Evolutionary conservation across 2,797 vertebrate genomes (phyloP).

Genomic region (Odontamblyopus rebecca): DNA sequence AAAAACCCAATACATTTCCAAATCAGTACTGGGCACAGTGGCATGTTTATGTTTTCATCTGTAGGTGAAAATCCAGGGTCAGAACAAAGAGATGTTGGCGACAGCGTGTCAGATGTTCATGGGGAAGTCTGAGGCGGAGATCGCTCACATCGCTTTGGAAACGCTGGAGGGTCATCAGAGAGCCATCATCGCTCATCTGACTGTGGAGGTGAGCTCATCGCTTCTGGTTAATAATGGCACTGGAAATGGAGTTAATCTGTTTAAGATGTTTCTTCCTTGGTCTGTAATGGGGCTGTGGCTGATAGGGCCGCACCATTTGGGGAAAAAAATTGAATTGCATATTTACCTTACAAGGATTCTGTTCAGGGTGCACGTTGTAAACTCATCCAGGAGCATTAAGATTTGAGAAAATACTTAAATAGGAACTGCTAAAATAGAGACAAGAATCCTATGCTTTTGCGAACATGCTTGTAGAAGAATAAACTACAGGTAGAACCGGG

Average conservation of each 20-base stretch:
- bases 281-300: background rate
- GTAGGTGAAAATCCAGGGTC: conserved; percentile 96
- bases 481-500: too few relatives aligned
- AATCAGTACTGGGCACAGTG: too few relatives aligned
- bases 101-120: conserved; percentile 97
- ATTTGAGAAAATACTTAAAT: too few relatives aligned
- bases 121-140: conserved; percentile 88
- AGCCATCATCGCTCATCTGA: conserved; percentile 95
- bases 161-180: conserved; percentile 96
- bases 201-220: conserved; percentile 83
- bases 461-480: too few relatives aligned
- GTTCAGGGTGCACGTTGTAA: too few relatives aligned
- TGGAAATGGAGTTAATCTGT: background rate
- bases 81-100: conserved; percentile 96
- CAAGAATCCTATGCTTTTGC: too few relatives aligned
- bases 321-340: too few relatives aligned
- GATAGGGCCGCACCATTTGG: too few relatives aligned
- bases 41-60: background rate
- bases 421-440: too few relatives aligned
- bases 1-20: too few relatives aligned
- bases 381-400: too few relatives aligned
- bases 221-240: background rate
- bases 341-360: too few relatives aligned
- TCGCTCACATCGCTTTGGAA: conserved; percentile 89
- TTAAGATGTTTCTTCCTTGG: background rate